These are phyloP conservation scores for Orchestia grillus DNA, from an alignment of 1,140 invertebrate species.

Conservation along the genomic window DNA sequence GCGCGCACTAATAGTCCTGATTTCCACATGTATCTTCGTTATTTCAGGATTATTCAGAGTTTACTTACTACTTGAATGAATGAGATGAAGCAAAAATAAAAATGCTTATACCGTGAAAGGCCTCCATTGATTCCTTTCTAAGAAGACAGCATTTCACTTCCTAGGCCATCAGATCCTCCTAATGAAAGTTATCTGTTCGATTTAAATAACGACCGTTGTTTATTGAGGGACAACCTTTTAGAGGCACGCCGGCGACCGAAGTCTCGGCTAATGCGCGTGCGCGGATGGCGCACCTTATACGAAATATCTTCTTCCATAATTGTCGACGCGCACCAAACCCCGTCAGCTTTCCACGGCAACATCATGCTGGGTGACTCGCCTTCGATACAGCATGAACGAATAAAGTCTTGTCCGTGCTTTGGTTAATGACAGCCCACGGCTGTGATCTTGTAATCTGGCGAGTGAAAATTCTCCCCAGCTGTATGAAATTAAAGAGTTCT, in stretches of 20 bases:
- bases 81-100: neutral
- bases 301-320: conserved; percentile 13
- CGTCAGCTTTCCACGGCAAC: neutral
- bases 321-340: neutral
- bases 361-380: neutral
- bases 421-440: neutral
- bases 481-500: neutral
- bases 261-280: neutral
- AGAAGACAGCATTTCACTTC: neutral
- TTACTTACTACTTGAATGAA: neutral
- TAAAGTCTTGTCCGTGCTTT: neutral
- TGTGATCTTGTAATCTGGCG: neutral
- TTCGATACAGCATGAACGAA: conserved; percentile 1
- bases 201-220: conserved; percentile 40
- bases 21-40: neutral
- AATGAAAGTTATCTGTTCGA: conserved; percentile 2
- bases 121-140: neutral
- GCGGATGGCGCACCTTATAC: neutral
- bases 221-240: conserved; percentile 15
- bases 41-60: neutral
- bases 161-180: neutral
- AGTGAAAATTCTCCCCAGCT: neutral
- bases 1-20: no score
- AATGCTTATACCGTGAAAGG: neutral
- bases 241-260: neutral